Conservation (phyloP, 1,140 invertebrate genomes). For the Zaprionus nigranus region DNA sequence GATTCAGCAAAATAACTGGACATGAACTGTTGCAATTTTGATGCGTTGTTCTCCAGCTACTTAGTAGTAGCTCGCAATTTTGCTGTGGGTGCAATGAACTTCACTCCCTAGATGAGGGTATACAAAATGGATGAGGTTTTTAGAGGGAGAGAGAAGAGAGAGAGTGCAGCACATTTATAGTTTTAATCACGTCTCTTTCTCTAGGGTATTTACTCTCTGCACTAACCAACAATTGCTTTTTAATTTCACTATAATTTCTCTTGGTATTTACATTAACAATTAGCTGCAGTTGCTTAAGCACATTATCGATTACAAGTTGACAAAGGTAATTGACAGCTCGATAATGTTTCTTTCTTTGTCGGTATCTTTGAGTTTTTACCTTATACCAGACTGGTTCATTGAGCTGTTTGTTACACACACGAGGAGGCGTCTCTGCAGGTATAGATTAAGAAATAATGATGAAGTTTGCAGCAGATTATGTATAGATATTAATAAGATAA, state of each 20-base stretch:
- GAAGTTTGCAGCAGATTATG: too few species aligned
- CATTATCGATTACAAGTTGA: neutral
- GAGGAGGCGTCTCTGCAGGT: too few species aligned
- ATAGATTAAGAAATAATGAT: too few species aligned
- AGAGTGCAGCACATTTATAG: neutral
- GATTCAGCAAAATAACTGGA: conserved; percentile 60
- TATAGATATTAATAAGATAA: too few species aligned
- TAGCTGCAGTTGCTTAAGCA: neutral
- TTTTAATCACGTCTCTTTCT: neutral
- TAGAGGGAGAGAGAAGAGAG: neutral
- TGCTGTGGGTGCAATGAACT: conserved; percentile 36
- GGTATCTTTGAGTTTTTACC: conserved; percentile 17
- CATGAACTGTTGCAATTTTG: conserved; percentile 76
- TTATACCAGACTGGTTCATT: neutral
- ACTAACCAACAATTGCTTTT: conserved; percentile 7
- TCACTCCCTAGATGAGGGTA: neutral
- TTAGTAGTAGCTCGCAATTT: conserved; percentile 46
- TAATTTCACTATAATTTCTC: conserved; percentile 5
- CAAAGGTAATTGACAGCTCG: conserved; percentile 4
- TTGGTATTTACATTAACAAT: conserved; percentile 18
- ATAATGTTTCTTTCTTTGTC: conserved; percentile 22
- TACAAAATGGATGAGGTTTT: neutral
- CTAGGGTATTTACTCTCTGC: neutral
- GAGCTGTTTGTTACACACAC: too few species aligned
- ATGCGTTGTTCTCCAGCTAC: conserved; percentile 69